Percentiles rank a stretch among this genome's conserved stretches.
These are phyloP conservation scores for Falco novaeseelandiae DNA, from an alignment of 2,797 vertebrate genomes.

Conservation along the genomic window DNA sequence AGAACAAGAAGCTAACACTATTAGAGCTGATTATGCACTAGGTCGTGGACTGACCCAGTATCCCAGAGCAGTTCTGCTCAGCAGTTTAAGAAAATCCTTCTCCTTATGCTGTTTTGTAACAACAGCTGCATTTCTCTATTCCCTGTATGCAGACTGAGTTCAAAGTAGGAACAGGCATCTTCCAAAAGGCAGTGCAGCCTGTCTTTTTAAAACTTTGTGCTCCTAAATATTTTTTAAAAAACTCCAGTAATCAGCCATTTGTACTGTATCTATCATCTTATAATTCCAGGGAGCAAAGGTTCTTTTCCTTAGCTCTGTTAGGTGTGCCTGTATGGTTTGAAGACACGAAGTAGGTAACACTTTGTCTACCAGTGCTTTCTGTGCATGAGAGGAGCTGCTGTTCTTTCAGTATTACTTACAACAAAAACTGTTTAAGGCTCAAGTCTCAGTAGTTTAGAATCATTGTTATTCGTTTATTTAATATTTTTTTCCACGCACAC, in stretches of 20 bases:
- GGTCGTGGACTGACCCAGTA: not conserved
- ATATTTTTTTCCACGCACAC: not conserved
- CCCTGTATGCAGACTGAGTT: not conserved
- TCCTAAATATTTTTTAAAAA: not conserved
- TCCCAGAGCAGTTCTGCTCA: not conserved
- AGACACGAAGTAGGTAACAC: not conserved
- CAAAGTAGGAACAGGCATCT: not conserved
- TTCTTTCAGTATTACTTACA: not conserved
- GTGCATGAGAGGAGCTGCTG: not conserved
- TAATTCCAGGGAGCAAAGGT: not conserved
- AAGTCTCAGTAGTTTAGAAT: not conserved
- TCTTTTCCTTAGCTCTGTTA: not conserved
- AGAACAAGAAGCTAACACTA: not conserved
- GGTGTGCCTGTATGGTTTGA: not conserved
- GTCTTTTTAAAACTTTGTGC: not conserved
- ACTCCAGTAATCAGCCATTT: not conserved
- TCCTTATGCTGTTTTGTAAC: not conserved
- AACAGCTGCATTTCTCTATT: not conserved
- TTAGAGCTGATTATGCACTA: not conserved
- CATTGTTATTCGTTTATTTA: accelerated
- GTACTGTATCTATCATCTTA: not conserved
- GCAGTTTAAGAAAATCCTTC: not conserved
- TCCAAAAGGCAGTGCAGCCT: not conserved
- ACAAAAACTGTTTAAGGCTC: not conserved
- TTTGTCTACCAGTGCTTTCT: not conserved